Evolutionary conservation across 2,113 vertebrate species (phyloP), one percentile per base, ranked within the genome.

Genomic region (Calidris pugnax): DNA sequence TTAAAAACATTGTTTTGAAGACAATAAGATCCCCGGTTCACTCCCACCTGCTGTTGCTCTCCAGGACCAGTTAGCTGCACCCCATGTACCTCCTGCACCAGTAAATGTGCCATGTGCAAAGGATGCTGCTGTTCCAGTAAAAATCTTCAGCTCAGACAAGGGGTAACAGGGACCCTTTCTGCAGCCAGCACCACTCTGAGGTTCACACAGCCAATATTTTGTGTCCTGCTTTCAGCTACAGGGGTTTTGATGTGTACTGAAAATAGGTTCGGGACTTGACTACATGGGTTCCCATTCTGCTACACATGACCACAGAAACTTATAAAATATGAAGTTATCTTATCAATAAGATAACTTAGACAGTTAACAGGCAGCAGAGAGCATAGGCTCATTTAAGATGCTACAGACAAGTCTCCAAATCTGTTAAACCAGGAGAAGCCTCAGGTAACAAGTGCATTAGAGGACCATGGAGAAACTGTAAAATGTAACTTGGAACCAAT

Each of bases 91-190:
- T 88, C 26, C 79, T 39, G 47, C 10, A 16, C 41, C 14, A 37
- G 15, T 14, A 63, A 57, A 83, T 19, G 30, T 1, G 7, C 7
- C 6, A 4, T 2, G 4, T 15, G 56, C 0, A 0, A 50, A 83
- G 66, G 28, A 19, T 55, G 30, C 6, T 71, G 60, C 28, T 60
- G 15, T 19, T 62, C 21, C 51, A 47, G 14, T 28, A 33, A 62
- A 35, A 37, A 66, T 6, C 26, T 27, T 39, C 8, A 5, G 12
- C 30, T 79, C 33, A 48, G 48, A 47, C 8, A 33, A 11, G 27
- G 21, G 18, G 16, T n/a, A 56, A 28, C 9, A 39, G 9, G 47
- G 37, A 41, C 43, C 10, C 9, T 62, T 68, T 50, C 47, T 78
- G 55, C 55, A 84, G 16, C 37, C 20, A 48, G 19, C 23, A 10